Evolutionary conservation across 1,140 invertebrate species (phyloP), one percentile per base, ranked within the genome.

Genomic region (Rhysida immarginata): DNA sequence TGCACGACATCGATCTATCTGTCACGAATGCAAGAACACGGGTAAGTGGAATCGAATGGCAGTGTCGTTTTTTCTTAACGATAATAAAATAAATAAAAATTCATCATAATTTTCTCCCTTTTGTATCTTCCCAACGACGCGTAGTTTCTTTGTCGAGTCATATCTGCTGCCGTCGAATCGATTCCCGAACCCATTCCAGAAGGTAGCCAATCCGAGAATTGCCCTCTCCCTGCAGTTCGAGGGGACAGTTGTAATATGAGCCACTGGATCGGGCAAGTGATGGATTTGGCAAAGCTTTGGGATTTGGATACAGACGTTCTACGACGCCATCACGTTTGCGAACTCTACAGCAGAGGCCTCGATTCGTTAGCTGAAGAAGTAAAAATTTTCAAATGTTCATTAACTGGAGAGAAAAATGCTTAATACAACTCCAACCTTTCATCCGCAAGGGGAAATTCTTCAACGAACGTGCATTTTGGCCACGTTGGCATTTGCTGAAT

Each of bases 361-460:
- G 87, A 92, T 76, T 74, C 73, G 29, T 66, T 85, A 27, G 88
- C 83, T 23, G 78, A 85, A 67, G 81, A 85, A 68, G 79, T 88
- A 61, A 64, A 55, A 52, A 26, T 26, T 55, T 26, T 24, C 26
- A 41, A n/a, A n/a, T 23, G 42, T 35, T 45, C 29, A 14, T 2
- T 26, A 49, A 18, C n/a, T n/a, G n/a, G n/a, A n/a, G n/a, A n/a
- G n/a, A n/a, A n/a, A n/a, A n/a, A n/a, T n/a, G n/a, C n/a, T n/a
- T n/a, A n/a, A n/a, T n/a, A n/a, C n/a, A n/a, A n/a, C n/a, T n/a
- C n/a, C n/a, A n/a, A n/a, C n/a, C n/a, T n/a, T n/a, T n/a, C n/a
- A n/a, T n/a, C n/a, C n/a, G n/a, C n/a, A n/a, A n/a, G n/a, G n/a
- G n/a, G n/a, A n/a, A n/a, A n/a, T n/a, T n/a, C n/a, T n/a, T n/a